These are phyloP conservation scores for Hepsetus odoe DNA, from an alignment of 2,113 vertebrate species.

Conservation along the genomic window DNA sequence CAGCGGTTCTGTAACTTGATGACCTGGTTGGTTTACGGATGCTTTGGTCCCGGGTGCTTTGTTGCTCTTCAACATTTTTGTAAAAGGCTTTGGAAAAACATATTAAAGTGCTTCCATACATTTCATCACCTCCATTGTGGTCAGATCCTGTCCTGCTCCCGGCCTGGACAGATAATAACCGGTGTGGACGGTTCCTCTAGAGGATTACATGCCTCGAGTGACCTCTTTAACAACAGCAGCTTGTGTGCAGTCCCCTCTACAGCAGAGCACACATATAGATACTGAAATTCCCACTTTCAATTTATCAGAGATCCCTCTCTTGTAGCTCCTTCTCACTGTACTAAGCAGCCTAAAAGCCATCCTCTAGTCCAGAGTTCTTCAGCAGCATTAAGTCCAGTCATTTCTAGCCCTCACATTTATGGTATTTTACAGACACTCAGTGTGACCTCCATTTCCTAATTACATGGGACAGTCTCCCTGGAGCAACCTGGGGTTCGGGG, in stretches of 20 bases:
- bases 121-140: neutral
- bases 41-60: neutral
- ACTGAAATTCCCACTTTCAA: neutral
- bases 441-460: no score
- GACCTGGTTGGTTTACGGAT: neutral
- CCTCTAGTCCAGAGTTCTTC: no score
- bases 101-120: neutral
- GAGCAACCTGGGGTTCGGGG: no score
- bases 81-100: neutral
- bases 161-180: neutral
- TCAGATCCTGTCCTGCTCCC: neutral
- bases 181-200: neutral
- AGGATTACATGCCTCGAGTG: constrained; percentile 4
- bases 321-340: neutral
- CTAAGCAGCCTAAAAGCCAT: no score
- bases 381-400: no score
- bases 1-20: neutral
- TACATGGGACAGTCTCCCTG: no score
- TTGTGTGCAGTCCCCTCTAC: neutral
- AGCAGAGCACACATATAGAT: neutral
- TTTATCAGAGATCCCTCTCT: neutral
- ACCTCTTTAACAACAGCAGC: neutral
- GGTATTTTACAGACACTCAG: no score
- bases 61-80: neutral
- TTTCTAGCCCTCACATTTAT: no score